Percentiles rank a stretch among this genome's conserved stretches.
Evolutionary conservation across 1,140 invertebrate genomes (phyloP).

Genomic region (Orius laevigatus): DNA sequence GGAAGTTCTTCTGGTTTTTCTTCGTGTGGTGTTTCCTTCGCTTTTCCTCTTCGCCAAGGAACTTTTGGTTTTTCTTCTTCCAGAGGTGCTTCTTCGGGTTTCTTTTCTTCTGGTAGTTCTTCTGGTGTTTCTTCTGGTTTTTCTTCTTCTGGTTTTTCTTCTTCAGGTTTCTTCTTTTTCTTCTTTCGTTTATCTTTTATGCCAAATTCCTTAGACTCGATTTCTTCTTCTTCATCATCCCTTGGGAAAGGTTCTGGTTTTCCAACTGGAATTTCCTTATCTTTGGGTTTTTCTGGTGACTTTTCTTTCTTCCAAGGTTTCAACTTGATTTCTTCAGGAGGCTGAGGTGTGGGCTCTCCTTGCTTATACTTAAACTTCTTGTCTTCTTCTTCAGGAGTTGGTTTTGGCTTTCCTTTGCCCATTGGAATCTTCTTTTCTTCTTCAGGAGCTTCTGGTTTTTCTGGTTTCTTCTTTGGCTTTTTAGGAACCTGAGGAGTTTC

Average conservation of each 20-base stretch:
- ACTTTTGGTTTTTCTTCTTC: conserved; percentile 26
- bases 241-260: conserved; percentile 17
- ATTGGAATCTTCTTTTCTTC: conserved; percentile 29
- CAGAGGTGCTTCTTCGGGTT: conserved; percentile 17
- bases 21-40: background rate
- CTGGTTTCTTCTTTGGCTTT: conserved; percentile 17
- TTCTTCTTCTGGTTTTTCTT: conserved; percentile 6
- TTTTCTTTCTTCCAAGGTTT: conserved; percentile 20
- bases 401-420: conserved; percentile 25
- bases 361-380: conserved; percentile 29
- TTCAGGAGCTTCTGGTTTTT: conserved; percentile 15
- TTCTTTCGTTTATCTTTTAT: conserved; percentile 13
- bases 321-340: conserved; percentile 20
- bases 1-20: conserved; percentile 16
- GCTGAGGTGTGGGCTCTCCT: conserved; percentile 24
- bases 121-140: conserved; percentile 8
- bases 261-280: conserved; percentile 10
- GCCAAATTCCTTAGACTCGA: conserved; percentile 9
- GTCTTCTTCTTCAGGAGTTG: conserved; percentile 25
- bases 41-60: conserved; percentile 6
- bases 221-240: conserved; percentile 16
- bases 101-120: conserved; percentile 11
- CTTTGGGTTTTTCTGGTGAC: conserved; percentile 10
- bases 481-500: conserved; percentile 21
- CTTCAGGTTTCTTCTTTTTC: conserved; percentile 10